phyloP scores from a whole-genome alignment of 2,888 invertebrate genomes.

The Lepidochrysops patricia region DNA sequence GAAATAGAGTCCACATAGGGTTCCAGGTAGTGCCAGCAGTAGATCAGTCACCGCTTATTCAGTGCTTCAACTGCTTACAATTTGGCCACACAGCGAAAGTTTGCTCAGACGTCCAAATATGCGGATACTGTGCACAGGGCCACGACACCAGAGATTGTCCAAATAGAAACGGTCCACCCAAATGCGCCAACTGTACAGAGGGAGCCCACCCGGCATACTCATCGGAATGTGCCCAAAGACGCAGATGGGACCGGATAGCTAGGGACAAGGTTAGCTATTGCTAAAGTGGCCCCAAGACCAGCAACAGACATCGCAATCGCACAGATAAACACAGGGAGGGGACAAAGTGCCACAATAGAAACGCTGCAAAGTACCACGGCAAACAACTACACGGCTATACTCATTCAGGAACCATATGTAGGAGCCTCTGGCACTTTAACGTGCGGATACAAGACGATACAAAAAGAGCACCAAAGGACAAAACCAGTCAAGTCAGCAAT shows the following conservation, averaged over 20 bases:
- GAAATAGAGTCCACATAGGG: no score
- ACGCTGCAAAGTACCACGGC: neutral
- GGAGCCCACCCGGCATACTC: constrained; percentile 5
- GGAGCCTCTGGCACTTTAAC: neutral
- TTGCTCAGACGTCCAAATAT: no score
- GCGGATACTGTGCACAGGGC: no score
- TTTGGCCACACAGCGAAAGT: no score
- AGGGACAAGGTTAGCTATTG: neutral
- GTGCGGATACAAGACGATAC: neutral
- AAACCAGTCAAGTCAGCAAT: neutral
- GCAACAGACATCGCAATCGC: neutral
- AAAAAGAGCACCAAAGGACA: neutral
- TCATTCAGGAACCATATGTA: neutral
- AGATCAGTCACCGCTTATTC: no score
- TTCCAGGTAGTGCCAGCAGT: no score
- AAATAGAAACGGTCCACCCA: neutral
- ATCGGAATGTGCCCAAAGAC: neutral
- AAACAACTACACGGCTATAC: no score
- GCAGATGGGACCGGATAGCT: neutral
- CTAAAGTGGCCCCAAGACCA: neutral
- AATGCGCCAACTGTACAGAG: no score
- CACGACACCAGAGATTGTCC: neutral
- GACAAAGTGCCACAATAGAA: neutral
- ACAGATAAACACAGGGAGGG: neutral
- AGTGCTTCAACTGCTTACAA: no score